Percentiles rank a stretch among this genome's conserved stretches.
These are phyloP conservation scores for Tachina grossa DNA, from an alignment of 2,888 invertebrate species.

Conservation along the genomic window DNA sequence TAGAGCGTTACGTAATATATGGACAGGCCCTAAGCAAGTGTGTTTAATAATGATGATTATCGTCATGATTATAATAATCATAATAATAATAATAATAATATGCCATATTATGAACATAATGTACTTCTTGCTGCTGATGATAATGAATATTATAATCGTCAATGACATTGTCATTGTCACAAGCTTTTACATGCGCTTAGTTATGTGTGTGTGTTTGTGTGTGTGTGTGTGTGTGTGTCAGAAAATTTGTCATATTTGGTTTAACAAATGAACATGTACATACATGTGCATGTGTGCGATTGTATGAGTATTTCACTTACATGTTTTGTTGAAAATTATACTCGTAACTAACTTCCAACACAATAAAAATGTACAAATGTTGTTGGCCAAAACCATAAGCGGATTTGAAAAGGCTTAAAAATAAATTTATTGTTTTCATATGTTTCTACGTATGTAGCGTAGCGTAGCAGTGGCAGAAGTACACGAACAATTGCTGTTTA, in stretches of 20 bases:
- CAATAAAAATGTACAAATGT: conserved; percentile 47
- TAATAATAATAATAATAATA: neutral
- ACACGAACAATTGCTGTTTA: conserved; percentile 58
- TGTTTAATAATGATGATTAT: conserved; percentile 50
- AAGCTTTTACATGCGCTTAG: conserved; percentile 11
- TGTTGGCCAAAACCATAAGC: conserved; percentile 66
- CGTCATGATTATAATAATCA: conserved; percentile 26
- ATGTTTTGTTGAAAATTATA: conserved; percentile 8
- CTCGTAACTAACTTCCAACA: neutral
- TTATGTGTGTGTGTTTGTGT: neutral
- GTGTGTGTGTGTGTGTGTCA: conserved; percentile 23
- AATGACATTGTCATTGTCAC: conserved; percentile 64
- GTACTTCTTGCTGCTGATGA: conserved; percentile 14
- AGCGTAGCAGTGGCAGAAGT: conserved; percentile 3
- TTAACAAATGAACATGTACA: conserved; percentile 27
- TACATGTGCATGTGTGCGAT: neutral
- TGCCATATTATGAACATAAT: conserved; percentile 9
- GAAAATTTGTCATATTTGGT: conserved; percentile 55
- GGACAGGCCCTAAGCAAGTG: too few species aligned
- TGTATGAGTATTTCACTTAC: neutral
- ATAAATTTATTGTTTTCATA: conserved; percentile 50
- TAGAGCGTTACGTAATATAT: too few species aligned
- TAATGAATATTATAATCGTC: conserved; percentile 65
- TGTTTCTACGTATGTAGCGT: neutral
- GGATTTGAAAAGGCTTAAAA: conserved; percentile 63